Base-by-base conservation (phyloP, 1,140 invertebrate species). In the Drosophila teissieri region DNA sequence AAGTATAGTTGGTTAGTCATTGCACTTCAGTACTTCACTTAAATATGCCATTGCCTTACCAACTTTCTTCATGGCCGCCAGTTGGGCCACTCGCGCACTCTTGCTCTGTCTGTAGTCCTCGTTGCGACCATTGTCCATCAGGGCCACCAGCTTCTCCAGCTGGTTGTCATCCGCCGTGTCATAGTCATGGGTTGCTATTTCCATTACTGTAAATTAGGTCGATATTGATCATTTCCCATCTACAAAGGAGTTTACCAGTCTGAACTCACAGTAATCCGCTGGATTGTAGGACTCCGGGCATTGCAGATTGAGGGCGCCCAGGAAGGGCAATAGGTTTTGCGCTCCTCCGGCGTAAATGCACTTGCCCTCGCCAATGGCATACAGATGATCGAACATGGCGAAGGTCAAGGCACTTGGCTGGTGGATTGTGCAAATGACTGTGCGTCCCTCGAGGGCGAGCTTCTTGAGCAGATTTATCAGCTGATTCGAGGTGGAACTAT, bases 381-480 rank as follows among this genome's bases (percentile, higher is more conserved):
- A 98, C 8, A 98, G 89, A 92, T 97, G 95, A 92, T 99, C 97
- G 92, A 98, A 97, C 95, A 97, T 97, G 80, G 96, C 95, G 82
- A 98, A 97, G 1, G 98, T 94, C 37, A 95, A 93, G 2, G 97
- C 96, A 65, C 96, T 97, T 0, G 98, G 98, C 88, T 99, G 98
- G 93, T 98, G 98, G 82, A 99, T 98, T 5, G 96, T 97, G 82
- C 97, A 98, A 49, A 99, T 95, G 34, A 99, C 96, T 0, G 97
- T 98, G 39, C 98, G 94, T 2, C 97, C 97, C 84, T 98, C 97
- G 8, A 95, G 92, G 0, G 98, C 97, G 48, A 99, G 92, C 60
- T 95, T 94, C 92, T 97, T 95, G 19, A 98, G 93, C 24, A 98
- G 91, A 42, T 95, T 95, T 61, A 99, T 95, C 86, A 97, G 96